Evolutionary conservation across 2,797 vertebrate genomes (phyloP).

Genomic region (Falco columbarius): DNA sequence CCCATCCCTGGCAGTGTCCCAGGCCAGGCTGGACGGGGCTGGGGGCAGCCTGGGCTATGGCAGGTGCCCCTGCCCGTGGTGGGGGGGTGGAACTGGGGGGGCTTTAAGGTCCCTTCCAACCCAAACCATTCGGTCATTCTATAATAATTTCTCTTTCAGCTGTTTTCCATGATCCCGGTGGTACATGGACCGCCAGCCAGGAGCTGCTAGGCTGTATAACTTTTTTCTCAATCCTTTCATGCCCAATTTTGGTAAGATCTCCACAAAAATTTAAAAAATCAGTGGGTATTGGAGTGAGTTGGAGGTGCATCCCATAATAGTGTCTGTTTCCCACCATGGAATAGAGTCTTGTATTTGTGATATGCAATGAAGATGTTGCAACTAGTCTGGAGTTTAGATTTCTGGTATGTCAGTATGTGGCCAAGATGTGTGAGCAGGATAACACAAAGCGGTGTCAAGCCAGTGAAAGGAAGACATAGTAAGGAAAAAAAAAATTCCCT

Average conservation of each 20-base stretch:
- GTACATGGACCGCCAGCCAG: neutral
- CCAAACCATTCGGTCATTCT: too few relatives aligned
- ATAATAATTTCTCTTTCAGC: neutral
- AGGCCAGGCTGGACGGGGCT: too few relatives aligned
- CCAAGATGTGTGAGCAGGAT: neutral
- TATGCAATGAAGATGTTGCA: neutral
- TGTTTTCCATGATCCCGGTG: neutral
- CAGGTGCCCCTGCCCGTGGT: too few relatives aligned
- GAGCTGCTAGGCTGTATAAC: neutral
- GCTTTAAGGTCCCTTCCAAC: too few relatives aligned
- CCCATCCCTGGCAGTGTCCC: too few relatives aligned
- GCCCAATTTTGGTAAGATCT: neutral
- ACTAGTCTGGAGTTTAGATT: neutral
- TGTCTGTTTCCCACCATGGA: neutral
- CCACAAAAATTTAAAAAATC: neutral
- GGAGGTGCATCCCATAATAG: neutral
- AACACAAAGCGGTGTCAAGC: neutral
- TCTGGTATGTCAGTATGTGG: neutral
- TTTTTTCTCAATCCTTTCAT: neutral
- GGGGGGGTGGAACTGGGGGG: too few relatives aligned
- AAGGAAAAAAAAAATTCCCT: fast-evolving
- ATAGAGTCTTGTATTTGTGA: neutral
- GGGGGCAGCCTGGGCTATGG: too few relatives aligned
- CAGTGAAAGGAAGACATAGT: neutral
- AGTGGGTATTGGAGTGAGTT: neutral